Conservation (phyloP, 2,797 vertebrate species). For the Ceryle rudis region DNA sequence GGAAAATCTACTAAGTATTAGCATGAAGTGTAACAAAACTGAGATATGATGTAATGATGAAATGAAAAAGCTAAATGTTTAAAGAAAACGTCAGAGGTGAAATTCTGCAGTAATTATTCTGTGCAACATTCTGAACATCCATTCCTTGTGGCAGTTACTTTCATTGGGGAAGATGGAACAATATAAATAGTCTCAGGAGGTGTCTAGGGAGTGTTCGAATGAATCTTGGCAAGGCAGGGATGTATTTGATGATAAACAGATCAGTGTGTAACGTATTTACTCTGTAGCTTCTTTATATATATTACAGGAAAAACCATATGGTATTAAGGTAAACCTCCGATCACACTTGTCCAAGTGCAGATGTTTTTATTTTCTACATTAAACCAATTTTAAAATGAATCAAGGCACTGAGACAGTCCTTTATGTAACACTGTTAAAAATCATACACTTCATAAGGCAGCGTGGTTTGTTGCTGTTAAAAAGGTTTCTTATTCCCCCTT, state of each 20-base stretch:
- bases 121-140: background rate
- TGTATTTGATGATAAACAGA: background rate
- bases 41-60: background rate
- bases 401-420: background rate
- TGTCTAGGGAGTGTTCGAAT: background rate
- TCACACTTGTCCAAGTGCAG: background rate
- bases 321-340: background rate
- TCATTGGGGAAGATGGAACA: background rate
- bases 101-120: background rate
- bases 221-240: background rate
- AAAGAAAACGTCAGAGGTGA: background rate
- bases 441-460: background rate
- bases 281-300: background rate
- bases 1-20: background rate
- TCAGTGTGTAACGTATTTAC: background rate
- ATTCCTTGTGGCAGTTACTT: background rate
- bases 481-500: background rate
- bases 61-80: background rate
- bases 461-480: background rate
- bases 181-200: background rate
- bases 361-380: background rate
- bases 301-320: background rate
- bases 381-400: background rate
- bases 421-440: background rate
- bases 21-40: background rate